phyloP scores from a whole-genome alignment of 2,888 invertebrate species.

The Volucella inflata region DNA sequence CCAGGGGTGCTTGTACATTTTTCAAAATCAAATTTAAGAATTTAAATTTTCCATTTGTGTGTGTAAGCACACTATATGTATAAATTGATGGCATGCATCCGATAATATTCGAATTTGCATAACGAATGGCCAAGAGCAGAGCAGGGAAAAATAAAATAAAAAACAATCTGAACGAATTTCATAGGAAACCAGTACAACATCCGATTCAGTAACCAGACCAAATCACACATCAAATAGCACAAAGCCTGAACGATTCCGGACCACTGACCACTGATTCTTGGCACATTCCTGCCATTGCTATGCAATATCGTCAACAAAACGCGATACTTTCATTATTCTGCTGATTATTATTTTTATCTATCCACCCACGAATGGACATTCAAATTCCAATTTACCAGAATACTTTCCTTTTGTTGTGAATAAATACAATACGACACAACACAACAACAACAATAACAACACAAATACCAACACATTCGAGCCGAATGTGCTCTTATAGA shows the following conservation, averaged over 20 bases:
- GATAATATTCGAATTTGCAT: too few species aligned
- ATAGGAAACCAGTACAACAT: neutral
- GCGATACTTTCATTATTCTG: constrained; percentile 48
- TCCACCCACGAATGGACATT: constrained; percentile 24
- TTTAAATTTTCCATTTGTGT: too few species aligned
- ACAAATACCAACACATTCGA: constrained; percentile 26
- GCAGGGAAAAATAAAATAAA: too few species aligned
- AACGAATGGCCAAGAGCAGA: too few species aligned
- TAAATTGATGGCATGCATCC: too few species aligned
- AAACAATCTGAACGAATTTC: neutral
- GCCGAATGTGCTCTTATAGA: neutral
- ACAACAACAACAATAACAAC: neutral
- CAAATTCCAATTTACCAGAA: constrained; percentile 24
- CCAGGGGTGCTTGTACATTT: too few species aligned
- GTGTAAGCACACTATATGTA: too few species aligned
- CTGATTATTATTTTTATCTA: constrained; percentile 53
- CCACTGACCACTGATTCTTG: constrained; percentile 15
- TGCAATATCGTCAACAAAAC: constrained; percentile 39
- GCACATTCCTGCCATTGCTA: constrained; percentile 8
- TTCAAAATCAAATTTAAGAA: too few species aligned
- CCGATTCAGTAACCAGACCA: neutral
- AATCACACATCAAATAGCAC: constrained; percentile 30
- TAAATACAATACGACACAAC: too few species aligned
- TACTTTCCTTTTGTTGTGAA: constrained; percentile 28
- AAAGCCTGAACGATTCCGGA: constrained; percentile 19